Conservation (phyloP, 2,888 invertebrate genomes). For the Athripsodes cinereus region DNA sequence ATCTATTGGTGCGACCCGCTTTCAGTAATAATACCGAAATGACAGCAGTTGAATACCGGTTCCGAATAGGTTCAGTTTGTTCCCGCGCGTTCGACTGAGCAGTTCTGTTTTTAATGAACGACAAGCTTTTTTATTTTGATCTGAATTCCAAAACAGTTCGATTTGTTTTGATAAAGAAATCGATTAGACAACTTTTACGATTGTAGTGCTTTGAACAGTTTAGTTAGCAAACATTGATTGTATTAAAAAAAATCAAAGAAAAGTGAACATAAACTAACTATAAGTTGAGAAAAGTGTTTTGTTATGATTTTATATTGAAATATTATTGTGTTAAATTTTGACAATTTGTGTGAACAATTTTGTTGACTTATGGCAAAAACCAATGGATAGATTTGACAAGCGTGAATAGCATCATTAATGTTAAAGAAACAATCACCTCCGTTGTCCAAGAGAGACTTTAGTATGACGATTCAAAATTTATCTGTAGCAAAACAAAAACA, state of each 20-base stretch:
- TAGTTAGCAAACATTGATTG: no score
- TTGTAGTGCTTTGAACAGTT: not conserved
- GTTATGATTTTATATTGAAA: not conserved
- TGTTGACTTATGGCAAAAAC: not conserved
- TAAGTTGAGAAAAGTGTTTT: not conserved
- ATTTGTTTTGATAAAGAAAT: no score
- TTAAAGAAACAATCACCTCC: slow-evolving; percentile 53
- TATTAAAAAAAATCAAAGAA: no score
- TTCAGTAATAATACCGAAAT: slow-evolving; percentile 32
- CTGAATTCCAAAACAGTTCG: not conserved
- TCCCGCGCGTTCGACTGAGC: slow-evolving; percentile 45
- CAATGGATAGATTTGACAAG: slow-evolving; percentile 11
- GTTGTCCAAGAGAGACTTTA: slow-evolving; percentile 48
- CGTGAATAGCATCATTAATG: slow-evolving; percentile 42
- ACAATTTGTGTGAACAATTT: not conserved
- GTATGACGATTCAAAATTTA: slow-evolving; percentile 64
- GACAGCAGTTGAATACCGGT: slow-evolving; percentile 35
- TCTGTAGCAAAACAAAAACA: slow-evolving; percentile 58
- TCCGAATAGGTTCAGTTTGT: slow-evolving; percentile 37
- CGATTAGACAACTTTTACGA: not conserved
- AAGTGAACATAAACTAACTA: no score
- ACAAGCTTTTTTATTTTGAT: slow-evolving; percentile 18
- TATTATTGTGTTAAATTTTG: not conserved
- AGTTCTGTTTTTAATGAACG: slow-evolving; percentile 29
- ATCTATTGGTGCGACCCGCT: slow-evolving; percentile 7